phyloP scores from a whole-genome alignment of 2,888 invertebrate genomes.

The Hyposoter didymator region DNA sequence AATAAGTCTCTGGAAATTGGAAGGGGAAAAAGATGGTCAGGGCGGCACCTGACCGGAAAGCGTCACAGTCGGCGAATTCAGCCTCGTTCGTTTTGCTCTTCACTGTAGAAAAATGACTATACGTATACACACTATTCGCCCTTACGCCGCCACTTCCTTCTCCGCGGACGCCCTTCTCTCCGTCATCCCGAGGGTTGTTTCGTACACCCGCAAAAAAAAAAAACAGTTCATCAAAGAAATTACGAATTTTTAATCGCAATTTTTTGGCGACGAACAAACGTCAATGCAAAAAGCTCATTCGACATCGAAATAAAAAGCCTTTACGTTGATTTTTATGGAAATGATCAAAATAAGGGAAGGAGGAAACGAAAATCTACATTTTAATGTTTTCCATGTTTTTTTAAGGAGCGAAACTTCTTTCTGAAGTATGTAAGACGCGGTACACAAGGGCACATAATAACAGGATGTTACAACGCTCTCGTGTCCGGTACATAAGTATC shows the following conservation, averaged over 20 bases:
- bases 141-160: slow-evolving; percentile 62
- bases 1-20: slow-evolving; percentile 69
- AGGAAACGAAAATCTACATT: background rate
- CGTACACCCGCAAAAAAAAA: slow-evolving; percentile 13
- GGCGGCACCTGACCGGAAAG: slow-evolving; percentile 83
- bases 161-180: slow-evolving; percentile 43
- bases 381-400: background rate
- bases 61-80: slow-evolving; percentile 82
- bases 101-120: slow-evolving; percentile 54
- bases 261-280: background rate
- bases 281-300: background rate
- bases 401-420: background rate
- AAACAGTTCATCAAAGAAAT: background rate
- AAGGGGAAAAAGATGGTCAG: slow-evolving; percentile 78
- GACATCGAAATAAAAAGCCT: background rate
- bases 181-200: slow-evolving; percentile 65
- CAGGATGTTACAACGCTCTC: slow-evolving; percentile 83
- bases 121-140: slow-evolving; percentile 21
- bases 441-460: slow-evolving; percentile 80
- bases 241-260: background rate
- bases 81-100: slow-evolving; percentile 77
- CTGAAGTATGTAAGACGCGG: background rate
- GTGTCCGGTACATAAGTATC: slow-evolving; percentile 83
- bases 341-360: background rate
- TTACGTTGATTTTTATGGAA: background rate